phyloP scores from a whole-genome alignment of 2,113 vertebrate genomes.

The Amazona guildingii region DNA sequence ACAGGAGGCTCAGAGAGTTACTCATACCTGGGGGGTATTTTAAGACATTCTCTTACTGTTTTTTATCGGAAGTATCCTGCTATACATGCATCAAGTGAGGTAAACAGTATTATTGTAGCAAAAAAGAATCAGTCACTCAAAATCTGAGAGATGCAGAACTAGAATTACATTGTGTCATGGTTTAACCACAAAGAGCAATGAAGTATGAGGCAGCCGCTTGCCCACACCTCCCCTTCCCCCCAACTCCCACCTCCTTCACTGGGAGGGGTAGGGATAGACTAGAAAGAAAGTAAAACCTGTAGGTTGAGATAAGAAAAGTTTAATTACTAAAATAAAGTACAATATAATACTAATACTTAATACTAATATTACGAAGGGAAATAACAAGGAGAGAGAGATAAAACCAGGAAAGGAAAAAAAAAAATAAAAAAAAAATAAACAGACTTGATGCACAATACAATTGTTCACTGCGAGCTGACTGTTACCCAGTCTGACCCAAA shows the following conservation, averaged over 20 bases:
- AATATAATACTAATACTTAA: neutral
- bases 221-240: neutral
- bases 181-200: neutral
- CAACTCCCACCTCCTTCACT: neutral
- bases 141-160: neutral
- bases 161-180: neutral
- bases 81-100: neutral
- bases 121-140: neutral
- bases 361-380: neutral
- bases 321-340: neutral
- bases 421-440: neutral
- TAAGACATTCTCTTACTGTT: neutral
- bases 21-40: neutral
- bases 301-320: neutral
- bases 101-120: neutral
- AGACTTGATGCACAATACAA: neutral
- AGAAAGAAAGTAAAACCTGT: neutral
- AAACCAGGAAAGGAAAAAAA: neutral
- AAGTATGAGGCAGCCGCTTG: neutral
- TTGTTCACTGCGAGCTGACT: neutral
- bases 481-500: neutral
- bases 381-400: neutral
- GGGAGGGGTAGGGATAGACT: neutral
- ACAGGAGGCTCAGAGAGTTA: neutral
- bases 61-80: neutral